Conservation (phyloP, 2,113 vertebrate species). For the Oncorhynchus clarkii region DNA sequence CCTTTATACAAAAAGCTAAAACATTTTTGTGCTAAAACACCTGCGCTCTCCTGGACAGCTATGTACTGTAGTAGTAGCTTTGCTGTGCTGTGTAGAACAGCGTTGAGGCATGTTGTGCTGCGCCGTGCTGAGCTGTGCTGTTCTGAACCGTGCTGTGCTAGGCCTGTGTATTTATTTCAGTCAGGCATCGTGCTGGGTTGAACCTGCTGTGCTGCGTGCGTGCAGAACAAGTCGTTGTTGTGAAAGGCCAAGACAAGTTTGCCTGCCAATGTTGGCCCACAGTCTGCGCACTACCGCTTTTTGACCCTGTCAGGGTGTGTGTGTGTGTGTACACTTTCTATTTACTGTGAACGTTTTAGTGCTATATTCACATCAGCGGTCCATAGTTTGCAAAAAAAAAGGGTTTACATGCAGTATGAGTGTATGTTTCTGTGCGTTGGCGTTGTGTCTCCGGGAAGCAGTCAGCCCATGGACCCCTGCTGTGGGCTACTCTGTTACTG, state of each 20-base stretch:
- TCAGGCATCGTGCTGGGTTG: slow-evolving; percentile 21
- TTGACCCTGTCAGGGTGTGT: slow-evolving; percentile 3
- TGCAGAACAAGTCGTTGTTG: slow-evolving; percentile 51
- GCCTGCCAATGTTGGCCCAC: slow-evolving; percentile 6
- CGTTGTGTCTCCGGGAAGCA: slow-evolving; percentile 41
- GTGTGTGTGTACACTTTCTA: slow-evolving; percentile 1
- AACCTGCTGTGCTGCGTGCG: slow-evolving; percentile 39
- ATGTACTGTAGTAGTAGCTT: too few species aligned
- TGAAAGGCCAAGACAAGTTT: slow-evolving; percentile 42
- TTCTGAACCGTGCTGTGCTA: slow-evolving; percentile 21
- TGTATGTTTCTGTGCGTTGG: slow-evolving; percentile 22
- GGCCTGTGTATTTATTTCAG: slow-evolving; percentile 22
- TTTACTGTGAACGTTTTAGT: background rate
- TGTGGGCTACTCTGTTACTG: slow-evolving; percentile 48
- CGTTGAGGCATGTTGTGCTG: slow-evolving; percentile 12
- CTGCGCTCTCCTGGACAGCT: too few species aligned
- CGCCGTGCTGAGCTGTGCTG: slow-evolving; percentile 26
- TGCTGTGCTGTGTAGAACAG: too few species aligned
- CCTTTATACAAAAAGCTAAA: background rate
- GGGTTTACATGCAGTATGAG: background rate
- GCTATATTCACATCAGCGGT: too few species aligned
- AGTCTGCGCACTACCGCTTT: slow-evolving; percentile 18
- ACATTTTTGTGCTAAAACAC: too few species aligned
- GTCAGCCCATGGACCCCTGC: slow-evolving; percentile 45
- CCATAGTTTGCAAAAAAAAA: too few species aligned